Evolutionary conservation across 2,113 vertebrate genomes (phyloP), one percentile per base, ranked within the genome.

Genomic region (Diphyllodes magnificus): DNA sequence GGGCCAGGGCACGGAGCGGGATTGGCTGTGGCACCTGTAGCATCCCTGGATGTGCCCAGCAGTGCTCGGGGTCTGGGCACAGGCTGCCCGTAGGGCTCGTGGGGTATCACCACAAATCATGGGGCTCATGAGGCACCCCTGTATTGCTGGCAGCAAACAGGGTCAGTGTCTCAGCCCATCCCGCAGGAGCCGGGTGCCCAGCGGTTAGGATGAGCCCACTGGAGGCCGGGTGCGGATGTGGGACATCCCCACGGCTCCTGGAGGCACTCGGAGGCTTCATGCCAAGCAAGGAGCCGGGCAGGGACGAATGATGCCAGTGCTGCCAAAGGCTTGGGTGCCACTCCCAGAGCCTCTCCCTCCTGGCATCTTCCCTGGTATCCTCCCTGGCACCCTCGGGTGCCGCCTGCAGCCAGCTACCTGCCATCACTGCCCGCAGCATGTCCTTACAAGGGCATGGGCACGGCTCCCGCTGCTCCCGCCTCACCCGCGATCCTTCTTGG

Each of bases 391-490:
- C 44, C 79, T 61, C 1, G 25, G 24, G 63, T 13, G 8, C 45
- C 84, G 91, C 78, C 72, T 1, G 5, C 35, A 14, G 77, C 63
- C 47, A 1, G 47, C 76, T 54, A 82, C 95, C 86, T 77, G 60
- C 60, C 76, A 15, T 4, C 71, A 3, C 25, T 68, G 69, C 82
- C 87, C 8, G 1, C 82, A 10, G 51, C 78, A 87, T 94, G 70
- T 33, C 95, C 92, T 90, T 95, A 94, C 91, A 94, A 95, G 92
- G 95, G 35, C 94, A 94, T 51, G 28, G 90, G 81, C 92, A 93
- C 25, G 0, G 81, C 69, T 94, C 90, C 92, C 30, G 0, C 61
- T 3, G 2, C 33, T 10, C 60, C 61, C 11, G 31, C 37, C 64
- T 60, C 2, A 3, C 37, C 69, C 4, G 2, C 0, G 6, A 66